Base-by-base conservation (phyloP, 2,113 vertebrate genomes). In the Erythrolamprus reginae region DNA sequence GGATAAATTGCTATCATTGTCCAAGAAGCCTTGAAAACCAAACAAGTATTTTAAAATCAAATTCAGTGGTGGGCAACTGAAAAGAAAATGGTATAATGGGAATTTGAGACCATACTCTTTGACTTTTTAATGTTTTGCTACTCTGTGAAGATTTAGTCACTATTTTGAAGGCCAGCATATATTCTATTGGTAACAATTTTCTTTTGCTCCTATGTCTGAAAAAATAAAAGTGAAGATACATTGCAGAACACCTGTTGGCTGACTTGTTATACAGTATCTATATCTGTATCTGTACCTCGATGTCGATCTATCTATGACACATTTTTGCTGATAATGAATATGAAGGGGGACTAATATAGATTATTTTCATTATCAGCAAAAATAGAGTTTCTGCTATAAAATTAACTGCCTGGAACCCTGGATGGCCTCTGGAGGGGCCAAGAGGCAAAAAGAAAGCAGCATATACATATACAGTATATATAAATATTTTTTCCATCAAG, bases 151-250 rank as follows among this genome's bases (percentile, higher is more conserved):
- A 5, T 86, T 94, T 93, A 65, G 4, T 87, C 91, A 85, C 84
- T 94, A 24, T 86, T 94, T 13, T 58, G 88, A 91, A 96, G 95
- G 88, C 90, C 89, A 91, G 90, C 93, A 95, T 89, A 82, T 93
- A 12, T 33, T 92, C 47, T 28, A 0, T 10, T 58, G 42, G 26
- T 42, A 28, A 87, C 56, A 87, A n/a, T 65, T n/a, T 65, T 33
- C 61, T 33, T 65, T 65, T 65, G 28, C 28, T 65, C 12, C 38
- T 70, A 33, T 9, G 12, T 84, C 24, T 84, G 83, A 28, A 50
- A 50, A 84, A 13, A 47, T 84, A 50, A 51, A 84, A 84, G 13
- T 10, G 24, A 84, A 84, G 26, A 84, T 48, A 28, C 24, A 15
- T 50, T 28, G 26, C 47, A 84, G 47, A 28, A 24, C 21, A 84